Evolutionary conservation across 2,113 vertebrate species (phyloP), one percentile per base, ranked within the genome.

Genomic region (Illadopsis cleaveri): DNA sequence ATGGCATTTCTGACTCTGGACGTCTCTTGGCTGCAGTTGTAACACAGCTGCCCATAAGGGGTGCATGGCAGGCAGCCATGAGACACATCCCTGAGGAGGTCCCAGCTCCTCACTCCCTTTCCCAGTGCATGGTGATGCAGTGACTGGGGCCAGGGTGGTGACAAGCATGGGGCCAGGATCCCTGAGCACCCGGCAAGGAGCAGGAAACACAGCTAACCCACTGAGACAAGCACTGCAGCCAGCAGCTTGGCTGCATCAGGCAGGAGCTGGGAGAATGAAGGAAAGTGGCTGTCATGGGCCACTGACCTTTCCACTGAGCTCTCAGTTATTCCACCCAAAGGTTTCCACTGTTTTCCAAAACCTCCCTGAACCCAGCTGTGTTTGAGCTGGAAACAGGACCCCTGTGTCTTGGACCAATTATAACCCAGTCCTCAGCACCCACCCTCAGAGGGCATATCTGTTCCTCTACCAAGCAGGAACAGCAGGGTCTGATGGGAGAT

Each of bases 181-280:
- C 10, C 22, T 1, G 4, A 12, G 38, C 0, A 0, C 33, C 35
- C 2, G 5, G 11, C 2, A 2, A 45, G 42, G 42, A 85, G 20
- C 56, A 58, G 53, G 66, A 76, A 95, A n/a, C 14, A n/a, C 1
- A 82, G 27, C 42, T 73, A 57, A 50, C 11, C 28, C 5, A 5
- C 17, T 1, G 3, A 33, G 38, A 60, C 25, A 42, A 31, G 33
- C 1, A 1, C 50, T 7, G 4, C 35, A 38, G 75, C 37, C n/a
- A 48, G 61, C 38, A 86, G 66, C 68, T 66, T 2, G 15, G 42
- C 71, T 53, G 31, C 33, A 15, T 35, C 2, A 2, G 68, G 33
- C 2, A 4, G 53, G 57, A 89, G 30, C 28, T 5, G 2, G 48
- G 69, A 81, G 50, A 50, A 48, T 47, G 56, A 50, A 61, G 70